Evolutionary conservation across 2,888 invertebrate genomes (phyloP).

Genomic region (Andricus curvator): DNA sequence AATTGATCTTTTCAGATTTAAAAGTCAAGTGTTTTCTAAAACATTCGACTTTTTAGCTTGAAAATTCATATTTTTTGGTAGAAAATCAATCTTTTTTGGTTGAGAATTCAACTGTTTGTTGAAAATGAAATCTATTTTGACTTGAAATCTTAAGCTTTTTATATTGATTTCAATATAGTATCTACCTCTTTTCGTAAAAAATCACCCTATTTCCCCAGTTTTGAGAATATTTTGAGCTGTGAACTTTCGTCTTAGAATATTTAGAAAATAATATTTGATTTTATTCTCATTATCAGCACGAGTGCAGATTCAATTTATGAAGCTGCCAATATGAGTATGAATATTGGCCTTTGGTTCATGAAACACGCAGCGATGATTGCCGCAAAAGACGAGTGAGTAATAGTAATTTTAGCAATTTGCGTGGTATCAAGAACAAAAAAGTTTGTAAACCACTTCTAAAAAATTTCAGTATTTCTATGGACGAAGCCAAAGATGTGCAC

Average conservation of each 20-base stretch:
- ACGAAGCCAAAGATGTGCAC: constrained; percentile 83
- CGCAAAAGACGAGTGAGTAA: constrained; percentile 73
- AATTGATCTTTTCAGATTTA: too few species aligned
- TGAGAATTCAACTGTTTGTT: too few species aligned
- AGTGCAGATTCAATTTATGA: constrained; percentile 81
- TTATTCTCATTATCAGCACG: constrained; percentile 62
- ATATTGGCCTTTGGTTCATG: constrained; percentile 83
- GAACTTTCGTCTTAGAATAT: neutral
- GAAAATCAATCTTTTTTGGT: too few species aligned
- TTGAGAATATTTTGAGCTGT: too few species aligned
- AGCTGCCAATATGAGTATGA: constrained; percentile 80
- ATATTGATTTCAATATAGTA: too few species aligned
- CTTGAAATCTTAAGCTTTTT: too few species aligned
- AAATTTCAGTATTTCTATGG: constrained; percentile 78
- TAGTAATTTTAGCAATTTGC: constrained; percentile 13
- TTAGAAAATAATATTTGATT: neutral
- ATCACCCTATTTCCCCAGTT: too few species aligned
- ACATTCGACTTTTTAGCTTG: too few species aligned
- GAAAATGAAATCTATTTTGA: too few species aligned
- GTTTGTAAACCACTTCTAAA: constrained; percentile 11
- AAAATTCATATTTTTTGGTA: too few species aligned
- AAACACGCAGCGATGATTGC: constrained; percentile 84
- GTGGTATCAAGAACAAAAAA: neutral
- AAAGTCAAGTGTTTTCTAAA: too few species aligned
- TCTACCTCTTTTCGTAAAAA: too few species aligned